Evolutionary conservation across 2,888 invertebrate genomes (phyloP).

Genomic region (Pachydiplax longipennis): DNA sequence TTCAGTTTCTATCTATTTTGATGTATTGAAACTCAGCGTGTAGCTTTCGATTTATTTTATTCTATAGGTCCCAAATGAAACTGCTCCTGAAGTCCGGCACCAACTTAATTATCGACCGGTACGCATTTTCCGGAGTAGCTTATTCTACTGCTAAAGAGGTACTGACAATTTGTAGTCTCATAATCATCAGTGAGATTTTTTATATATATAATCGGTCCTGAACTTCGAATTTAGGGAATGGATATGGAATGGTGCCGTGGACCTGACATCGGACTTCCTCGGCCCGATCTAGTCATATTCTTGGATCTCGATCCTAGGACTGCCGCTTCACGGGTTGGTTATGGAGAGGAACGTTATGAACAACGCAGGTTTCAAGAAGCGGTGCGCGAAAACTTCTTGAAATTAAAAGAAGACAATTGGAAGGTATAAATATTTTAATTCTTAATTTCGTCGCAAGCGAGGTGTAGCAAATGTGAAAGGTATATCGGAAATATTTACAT

Average conservation of each 20-base stretch:
- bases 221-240: conserved; percentile 64
- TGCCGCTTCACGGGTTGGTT: conserved; percentile 72
- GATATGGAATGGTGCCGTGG: conserved; percentile 85
- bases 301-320: conserved; percentile 72
- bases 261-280: conserved; percentile 86
- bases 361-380: conserved; percentile 75
- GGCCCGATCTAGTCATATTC: conserved; percentile 87
- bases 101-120: conserved; percentile 89
- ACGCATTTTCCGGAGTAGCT: conserved; percentile 92
- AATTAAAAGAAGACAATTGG: conserved; percentile 65
- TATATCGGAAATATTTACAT: too few species aligned
- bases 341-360: conserved; percentile 84
- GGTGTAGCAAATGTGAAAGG: too few species aligned
- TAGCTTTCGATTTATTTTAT: background rate
- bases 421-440: background rate
- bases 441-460: background rate
- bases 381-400: conserved; percentile 71
- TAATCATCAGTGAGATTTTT: background rate
- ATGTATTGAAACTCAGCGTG: background rate
- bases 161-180: conserved; percentile 47
- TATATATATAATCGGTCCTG: background rate
- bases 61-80: conserved; percentile 65
- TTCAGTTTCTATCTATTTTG: conserved; percentile 1
- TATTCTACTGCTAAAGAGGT: conserved; percentile 80
- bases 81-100: conserved; percentile 72